phyloP scores from a whole-genome alignment of 1,140 invertebrate species.

The Aethina tumida region DNA sequence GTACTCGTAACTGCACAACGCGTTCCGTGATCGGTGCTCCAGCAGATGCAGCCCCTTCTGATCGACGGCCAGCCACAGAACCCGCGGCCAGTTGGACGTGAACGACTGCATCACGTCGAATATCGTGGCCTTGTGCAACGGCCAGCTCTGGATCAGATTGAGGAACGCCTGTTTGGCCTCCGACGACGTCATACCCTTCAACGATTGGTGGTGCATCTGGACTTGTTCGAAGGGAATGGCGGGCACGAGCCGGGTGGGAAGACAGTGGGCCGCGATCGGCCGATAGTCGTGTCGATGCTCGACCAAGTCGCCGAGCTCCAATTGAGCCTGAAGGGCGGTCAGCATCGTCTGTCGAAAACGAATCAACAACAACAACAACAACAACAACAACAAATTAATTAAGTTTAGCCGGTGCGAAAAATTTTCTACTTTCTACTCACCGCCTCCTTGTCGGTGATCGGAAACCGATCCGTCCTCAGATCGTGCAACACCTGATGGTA shows the following conservation, averaged over 20 bases:
- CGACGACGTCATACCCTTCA: conserved; percentile 72
- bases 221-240: conserved; percentile 68
- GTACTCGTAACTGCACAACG: conserved; percentile 84
- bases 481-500: conserved; percentile 91
- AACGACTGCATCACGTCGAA: conserved; percentile 97
- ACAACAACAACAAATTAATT: background rate
- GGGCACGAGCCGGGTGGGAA: conserved; percentile 69
- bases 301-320: conserved; percentile 77
- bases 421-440: conserved; percentile 46
- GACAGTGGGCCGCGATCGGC: conserved; percentile 66
- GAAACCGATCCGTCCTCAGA: conserved; percentile 80
- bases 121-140: conserved; percentile 82
- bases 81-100: conserved; percentile 87
- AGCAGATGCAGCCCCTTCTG: conserved; percentile 87
- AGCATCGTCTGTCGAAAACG: conserved; percentile 67
- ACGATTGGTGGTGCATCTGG: conserved; percentile 75
- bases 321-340: conserved; percentile 85
- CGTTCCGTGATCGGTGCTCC: conserved; percentile 76
- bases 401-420: too few species aligned
- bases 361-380: conserved; percentile 9
- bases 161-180: conserved; percentile 88
- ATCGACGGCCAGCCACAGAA: conserved; percentile 86
- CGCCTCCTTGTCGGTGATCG: conserved; percentile 85
- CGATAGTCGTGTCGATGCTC: conserved; percentile 61
- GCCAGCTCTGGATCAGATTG: conserved; percentile 90